Percentiles rank a stretch among this genome's conserved stretches.
These are phyloP conservation scores for Venusia cambrica DNA, from an alignment of 2,888 invertebrate genomes.

Conservation along the genomic window DNA sequence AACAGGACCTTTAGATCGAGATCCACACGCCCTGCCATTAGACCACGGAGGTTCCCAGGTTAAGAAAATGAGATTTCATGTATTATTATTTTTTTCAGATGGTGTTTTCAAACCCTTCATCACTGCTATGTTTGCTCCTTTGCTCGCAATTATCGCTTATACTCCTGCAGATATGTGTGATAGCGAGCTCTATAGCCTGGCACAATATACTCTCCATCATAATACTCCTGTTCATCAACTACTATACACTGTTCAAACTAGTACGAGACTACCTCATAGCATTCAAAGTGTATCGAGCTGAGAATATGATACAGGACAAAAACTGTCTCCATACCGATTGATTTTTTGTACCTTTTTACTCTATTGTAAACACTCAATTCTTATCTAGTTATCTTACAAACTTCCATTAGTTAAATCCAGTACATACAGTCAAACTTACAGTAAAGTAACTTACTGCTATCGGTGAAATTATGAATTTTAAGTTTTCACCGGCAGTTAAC, in stretches of 20 bases:
- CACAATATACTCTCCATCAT: constrained; percentile 93
- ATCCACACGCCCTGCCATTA: too few species aligned
- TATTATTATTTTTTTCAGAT: too few species aligned
- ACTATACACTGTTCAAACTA: constrained; percentile 94
- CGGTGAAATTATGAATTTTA: too few species aligned
- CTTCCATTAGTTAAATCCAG: too few species aligned
- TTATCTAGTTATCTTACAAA: too few species aligned
- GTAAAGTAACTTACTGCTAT: too few species aligned
- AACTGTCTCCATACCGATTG: constrained; percentile 36
- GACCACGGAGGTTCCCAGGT: too few species aligned
- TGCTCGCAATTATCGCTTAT: constrained; percentile 86
- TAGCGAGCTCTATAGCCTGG: constrained; percentile 93
- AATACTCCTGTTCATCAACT: constrained; percentile 93
- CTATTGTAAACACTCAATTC: background rate
- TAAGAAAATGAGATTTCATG: too few species aligned
- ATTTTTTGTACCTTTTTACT: constrained; percentile 6
- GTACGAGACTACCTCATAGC: constrained; percentile 92
- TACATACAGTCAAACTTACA: background rate
- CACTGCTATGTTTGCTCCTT: constrained; percentile 86
- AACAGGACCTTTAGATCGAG: too few species aligned
- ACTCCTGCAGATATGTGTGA: constrained; percentile 87
- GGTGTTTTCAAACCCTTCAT: constrained; percentile 92
- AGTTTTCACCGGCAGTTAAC: too few species aligned
- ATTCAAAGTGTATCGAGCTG: constrained; percentile 89
- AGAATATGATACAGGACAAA: constrained; percentile 85